These are phyloP conservation scores for Cephus nigrinus DNA, from an alignment of 2,888 invertebrate species.

Conservation along the genomic window DNA sequence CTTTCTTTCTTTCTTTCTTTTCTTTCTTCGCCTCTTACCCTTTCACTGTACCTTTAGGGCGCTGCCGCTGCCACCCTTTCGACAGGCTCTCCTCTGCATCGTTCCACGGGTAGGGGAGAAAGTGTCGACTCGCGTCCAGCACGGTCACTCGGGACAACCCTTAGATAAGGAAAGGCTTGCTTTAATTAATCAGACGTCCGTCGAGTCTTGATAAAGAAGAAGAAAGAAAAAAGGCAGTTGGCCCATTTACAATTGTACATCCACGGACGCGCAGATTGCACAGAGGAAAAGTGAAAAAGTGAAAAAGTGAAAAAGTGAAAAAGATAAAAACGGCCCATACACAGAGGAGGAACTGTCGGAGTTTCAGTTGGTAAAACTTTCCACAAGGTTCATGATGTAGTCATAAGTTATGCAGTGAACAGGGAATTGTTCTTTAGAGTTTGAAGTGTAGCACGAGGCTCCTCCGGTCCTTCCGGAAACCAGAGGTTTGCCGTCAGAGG, in stretches of 20 bases:
- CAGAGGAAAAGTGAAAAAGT: background rate
- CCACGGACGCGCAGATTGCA: slow-evolving; percentile 27
- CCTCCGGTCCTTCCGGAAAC: background rate
- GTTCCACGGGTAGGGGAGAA: too few species aligned
- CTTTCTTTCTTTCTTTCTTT: too few species aligned
- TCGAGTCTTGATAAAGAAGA: background rate
- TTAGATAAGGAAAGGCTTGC: too few species aligned
- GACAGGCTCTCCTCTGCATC: too few species aligned
- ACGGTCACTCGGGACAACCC: too few species aligned
- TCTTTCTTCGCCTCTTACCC: too few species aligned
- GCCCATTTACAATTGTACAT: slow-evolving; percentile 29
- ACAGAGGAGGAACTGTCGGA: slow-evolving; percentile 29
- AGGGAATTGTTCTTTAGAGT: slow-evolving; percentile 31
- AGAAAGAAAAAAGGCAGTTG: slow-evolving; percentile 18
- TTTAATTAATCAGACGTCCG: too few species aligned
- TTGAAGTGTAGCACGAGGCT: background rate
- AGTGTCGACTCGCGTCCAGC: too few species aligned
- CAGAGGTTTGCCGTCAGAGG: too few species aligned
- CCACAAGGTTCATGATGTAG: slow-evolving; percentile 45
- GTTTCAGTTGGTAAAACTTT: slow-evolving; percentile 42
- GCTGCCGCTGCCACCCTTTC: too few species aligned
- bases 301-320: background rate
- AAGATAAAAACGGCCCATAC: background rate
- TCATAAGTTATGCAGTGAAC: slow-evolving; percentile 60
- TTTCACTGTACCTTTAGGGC: too few species aligned